Percentiles rank a stretch among this genome's conserved stretches.
phyloP scores from a whole-genome alignment of 2,113 vertebrate species.

The Craseonycteris thonglongyai region DNA sequence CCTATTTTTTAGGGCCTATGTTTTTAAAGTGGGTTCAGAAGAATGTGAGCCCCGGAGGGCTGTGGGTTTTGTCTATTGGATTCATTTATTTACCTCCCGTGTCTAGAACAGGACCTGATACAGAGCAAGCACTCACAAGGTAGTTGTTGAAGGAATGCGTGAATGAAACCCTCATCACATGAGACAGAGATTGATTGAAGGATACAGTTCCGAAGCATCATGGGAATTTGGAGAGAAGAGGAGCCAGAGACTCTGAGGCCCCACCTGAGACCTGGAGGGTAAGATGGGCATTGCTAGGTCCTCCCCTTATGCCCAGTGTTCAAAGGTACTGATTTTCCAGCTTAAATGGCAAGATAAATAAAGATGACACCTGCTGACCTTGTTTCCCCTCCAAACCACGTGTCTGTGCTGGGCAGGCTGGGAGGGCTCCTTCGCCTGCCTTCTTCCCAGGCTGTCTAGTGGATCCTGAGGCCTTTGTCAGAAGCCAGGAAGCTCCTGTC shows the following conservation, averaged over 20 bases:
- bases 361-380: not conserved
- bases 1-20: not conserved
- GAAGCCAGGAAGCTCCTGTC: not conserved
- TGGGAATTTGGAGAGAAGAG: not conserved
- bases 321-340: not conserved
- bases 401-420: not conserved
- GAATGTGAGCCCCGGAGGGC: not conserved
- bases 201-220: not conserved
- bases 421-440: not conserved
- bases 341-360: not conserved
- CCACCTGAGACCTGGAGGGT: not conserved
- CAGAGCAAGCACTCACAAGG: not conserved
- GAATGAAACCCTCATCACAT: not conserved
- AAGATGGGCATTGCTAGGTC: not conserved
- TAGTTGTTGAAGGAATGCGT: not conserved
- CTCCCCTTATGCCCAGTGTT: not conserved
- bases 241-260: not conserved
- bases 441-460: slow-evolving; percentile 20
- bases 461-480: not conserved
- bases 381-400: not conserved
- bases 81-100: not conserved
- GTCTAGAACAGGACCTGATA: not conserved
- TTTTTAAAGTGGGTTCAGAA: not conserved
- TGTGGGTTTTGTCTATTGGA: not conserved
- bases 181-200: no score